Conservation (phyloP, 2,797 vertebrate species). For the Pogonophryne albipinna region DNA sequence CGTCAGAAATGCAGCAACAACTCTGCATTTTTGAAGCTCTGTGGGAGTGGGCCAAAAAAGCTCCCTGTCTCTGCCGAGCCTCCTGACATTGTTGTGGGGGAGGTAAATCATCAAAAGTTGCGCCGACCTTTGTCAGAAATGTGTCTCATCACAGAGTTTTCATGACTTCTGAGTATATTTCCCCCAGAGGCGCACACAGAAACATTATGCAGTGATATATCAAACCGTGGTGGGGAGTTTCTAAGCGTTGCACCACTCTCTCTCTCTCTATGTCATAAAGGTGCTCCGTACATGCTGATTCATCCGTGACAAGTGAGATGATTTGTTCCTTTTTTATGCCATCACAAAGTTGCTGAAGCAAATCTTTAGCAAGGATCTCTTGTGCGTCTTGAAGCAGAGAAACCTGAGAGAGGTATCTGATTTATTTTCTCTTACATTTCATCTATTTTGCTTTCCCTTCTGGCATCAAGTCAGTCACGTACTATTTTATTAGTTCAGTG, state of each 20-base stretch:
- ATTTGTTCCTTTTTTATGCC: constrained; percentile 30
- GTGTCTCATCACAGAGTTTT: constrained; percentile 14
- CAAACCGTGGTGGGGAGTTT: constrained; percentile 6
- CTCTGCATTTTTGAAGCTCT: neutral
- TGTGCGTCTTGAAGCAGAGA: constrained; percentile 12
- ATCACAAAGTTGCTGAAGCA: constrained; percentile 27
- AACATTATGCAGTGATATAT: constrained; percentile 24
- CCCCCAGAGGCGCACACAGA: constrained; percentile 1
- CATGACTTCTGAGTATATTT: constrained; percentile 16
- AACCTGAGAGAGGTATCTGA: constrained; percentile 4
- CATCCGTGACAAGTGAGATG: constrained; percentile 29
- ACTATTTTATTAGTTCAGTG: constrained; percentile 15
- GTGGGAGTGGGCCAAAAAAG: neutral
- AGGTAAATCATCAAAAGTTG: constrained; percentile 12
- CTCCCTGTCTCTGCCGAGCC: neutral
- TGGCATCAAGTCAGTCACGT: constrained; percentile 5
- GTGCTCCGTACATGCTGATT: constrained; percentile 27
- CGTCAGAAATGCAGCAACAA: constrained; percentile 8
- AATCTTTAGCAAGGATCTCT: constrained; percentile 16
- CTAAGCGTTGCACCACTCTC: constrained; percentile 4
- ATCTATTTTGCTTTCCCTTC: constrained; percentile 15
- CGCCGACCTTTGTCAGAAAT: constrained; percentile 3
- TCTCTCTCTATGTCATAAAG: constrained; percentile 11
- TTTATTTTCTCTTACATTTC: constrained; percentile 29
- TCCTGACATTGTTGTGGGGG: constrained; percentile 2